Base-by-base conservation (phyloP, 2,888 invertebrate genomes). In the Drosophila testacea region DNA sequence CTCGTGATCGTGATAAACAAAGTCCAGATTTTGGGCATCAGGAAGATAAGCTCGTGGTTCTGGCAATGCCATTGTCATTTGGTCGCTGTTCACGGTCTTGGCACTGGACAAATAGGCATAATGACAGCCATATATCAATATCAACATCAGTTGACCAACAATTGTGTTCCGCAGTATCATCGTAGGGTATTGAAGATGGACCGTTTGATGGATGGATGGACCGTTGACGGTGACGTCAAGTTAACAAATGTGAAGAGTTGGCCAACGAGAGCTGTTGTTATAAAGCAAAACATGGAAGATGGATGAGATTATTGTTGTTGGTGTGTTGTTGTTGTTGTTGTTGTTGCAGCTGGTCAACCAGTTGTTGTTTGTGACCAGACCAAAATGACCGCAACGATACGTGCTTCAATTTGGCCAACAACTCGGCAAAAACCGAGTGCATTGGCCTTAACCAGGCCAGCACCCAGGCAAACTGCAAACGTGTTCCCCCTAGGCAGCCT, bases 1-100 rank as follows among this genome's bases (percentile, higher is more conserved):
- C 38, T 96, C 96, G 91, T 97, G 96, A 92, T 97, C 95, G 91
- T 98, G 98, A 92, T 98, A 98, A 62, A 94, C 94, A 93, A 96
- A 98, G 82, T 97, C 97, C 75, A 97, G 80, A 50, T 90, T 88
- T 63, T 92, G 91, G 46, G 92, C 87, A 73, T 93, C 92, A 11
- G 92, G 92, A 70, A 91, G 83, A 71, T 93, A 93, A 38, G 92
- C 92, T 42, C 92, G 78, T 6, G 92, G 92, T 74, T 92, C 92
- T 11, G 92, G 91, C 66, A 92, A 61, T 30, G 76, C 78, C 27
- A 83, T 73, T 44, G 86, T 63, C 34, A 73, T 32, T 38, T 59
- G 65, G 0, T 79, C 87, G 32, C 62, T 83, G 59, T 61, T 76
- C 11, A 83, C 83, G 11, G 83, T 89, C 69, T 92, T 91, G 6